These are phyloP conservation scores for Bos indicus DNA, from an alignment of 2,113 vertebrate genomes.

Conservation along the genomic window DNA sequence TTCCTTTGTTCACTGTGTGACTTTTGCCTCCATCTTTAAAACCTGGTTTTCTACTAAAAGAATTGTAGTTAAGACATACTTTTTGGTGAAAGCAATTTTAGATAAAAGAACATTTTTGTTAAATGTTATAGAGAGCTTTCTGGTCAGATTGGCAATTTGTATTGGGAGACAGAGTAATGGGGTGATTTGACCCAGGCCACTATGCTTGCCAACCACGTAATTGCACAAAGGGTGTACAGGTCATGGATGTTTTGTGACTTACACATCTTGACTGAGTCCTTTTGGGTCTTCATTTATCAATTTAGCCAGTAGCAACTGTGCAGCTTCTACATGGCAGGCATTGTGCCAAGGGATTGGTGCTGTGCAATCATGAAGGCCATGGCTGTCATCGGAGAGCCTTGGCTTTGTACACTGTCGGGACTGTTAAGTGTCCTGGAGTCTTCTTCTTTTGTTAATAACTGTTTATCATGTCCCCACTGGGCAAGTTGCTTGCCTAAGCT, in stretches of 20 bases:
- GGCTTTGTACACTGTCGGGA: neutral
- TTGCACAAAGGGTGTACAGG: neutral
- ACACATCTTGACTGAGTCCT: neutral
- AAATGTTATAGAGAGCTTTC: neutral
- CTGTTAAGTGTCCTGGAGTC: neutral
- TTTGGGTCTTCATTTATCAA: neutral
- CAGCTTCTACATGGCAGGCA: neutral
- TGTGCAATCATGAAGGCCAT: neutral
- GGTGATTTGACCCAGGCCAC: neutral
- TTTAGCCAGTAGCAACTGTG: neutral
- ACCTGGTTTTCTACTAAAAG: neutral
- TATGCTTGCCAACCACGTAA: neutral
- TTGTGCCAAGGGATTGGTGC: neutral
- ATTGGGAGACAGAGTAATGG: neutral
- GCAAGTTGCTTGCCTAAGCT: neutral
- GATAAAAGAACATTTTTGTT: neutral
- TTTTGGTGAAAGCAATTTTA: neutral
- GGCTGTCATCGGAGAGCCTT: neutral
- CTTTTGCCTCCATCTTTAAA: slow-evolving; percentile 25
- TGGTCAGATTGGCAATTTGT: neutral
- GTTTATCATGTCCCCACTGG: neutral
- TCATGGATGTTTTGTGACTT: neutral
- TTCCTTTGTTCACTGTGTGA: neutral
- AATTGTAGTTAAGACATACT: neutral
- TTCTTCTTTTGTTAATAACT: neutral